Base-by-base conservation (phyloP, 2,797 vertebrate genomes). In the Hydrocynus forskahlii region DNA sequence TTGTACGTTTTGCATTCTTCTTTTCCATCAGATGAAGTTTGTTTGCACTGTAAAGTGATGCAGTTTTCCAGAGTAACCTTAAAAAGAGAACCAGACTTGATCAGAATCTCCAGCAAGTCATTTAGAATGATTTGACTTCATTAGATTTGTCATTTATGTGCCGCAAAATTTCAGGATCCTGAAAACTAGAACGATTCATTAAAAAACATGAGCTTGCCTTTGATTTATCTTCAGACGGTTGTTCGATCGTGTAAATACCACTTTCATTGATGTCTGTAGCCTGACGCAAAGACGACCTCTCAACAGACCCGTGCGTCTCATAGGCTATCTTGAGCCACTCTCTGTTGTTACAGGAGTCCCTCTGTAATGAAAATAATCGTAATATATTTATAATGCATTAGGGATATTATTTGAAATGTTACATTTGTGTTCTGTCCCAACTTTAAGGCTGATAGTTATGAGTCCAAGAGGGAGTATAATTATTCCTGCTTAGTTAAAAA, bases 281-380 rank as follows among this genome's bases (percentile, higher is more conserved):
- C 85, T 96, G 78, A 0, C 93, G 92, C 81, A 97, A 87, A 0
- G 96, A 97, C 0, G 96, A 96, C 57, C 95, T 90, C 83, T 96
- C 95, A 66, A 97, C 95, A 0, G 96, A 97, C 1, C 96, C 96
- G 0, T 97, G 96, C 70, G 93, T 95, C 74, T 96, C 95, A 71
- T 93, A 95, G 50, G 96, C 95, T 0, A 92, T 95, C 87, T 93
- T 94, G 62, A 97, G 75, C 96, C 96, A 97, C 70, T 94, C 94
- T 59, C 95, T 62, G 64, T 95, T 86, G 17, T 90, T 85, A 79
- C 91, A 92, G 0, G 95, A 94, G 64, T 94, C 90, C 0, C 4
- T 29, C 93, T 94, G 54, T 63, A 48, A 55, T n/a, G 67, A 50
- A 57, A 7, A 62, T 3, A n/a, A n/a, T n/a, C n/a, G n/a, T n/a